phyloP scores from a whole-genome alignment of 2,113 vertebrate genomes.

The Clarias gariepinus region DNA sequence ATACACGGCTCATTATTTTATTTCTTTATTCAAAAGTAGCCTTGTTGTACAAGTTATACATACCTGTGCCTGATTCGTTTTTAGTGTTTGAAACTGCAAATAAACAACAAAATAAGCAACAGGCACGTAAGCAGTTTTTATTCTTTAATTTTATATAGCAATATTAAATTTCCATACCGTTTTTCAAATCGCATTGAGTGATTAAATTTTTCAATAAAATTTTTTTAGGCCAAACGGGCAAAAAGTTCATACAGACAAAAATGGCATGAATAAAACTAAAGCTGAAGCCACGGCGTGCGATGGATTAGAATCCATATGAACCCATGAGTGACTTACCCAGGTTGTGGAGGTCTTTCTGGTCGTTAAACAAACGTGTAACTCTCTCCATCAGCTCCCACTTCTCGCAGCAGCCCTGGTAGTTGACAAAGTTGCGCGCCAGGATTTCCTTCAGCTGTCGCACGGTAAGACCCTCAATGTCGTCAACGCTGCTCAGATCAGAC shows the following conservation, averaged over 20 bases:
- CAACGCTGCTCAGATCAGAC: slow-evolving; percentile 79
- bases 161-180: neutral
- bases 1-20: neutral
- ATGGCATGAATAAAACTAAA: neutral
- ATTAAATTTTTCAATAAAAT: neutral
- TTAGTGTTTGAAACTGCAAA: slow-evolving; percentile 55
- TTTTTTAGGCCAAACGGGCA: neutral
- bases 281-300: neutral
- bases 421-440: slow-evolving; percentile 92
- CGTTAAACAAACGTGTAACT: slow-evolving; percentile 86
- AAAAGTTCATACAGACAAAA: neutral
- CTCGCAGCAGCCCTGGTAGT: slow-evolving; percentile 98
- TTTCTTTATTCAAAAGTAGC: neutral
- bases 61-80: slow-evolving; percentile 51
- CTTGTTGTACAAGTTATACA: neutral
- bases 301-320: neutral
- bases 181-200: neutral
- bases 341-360: slow-evolving; percentile 84
- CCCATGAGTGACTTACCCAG: slow-evolving; percentile 66
- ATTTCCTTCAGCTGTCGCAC: slow-evolving; percentile 97
- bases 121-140: neutral
- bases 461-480: slow-evolving; percentile 85
- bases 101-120: slow-evolving; percentile 1
- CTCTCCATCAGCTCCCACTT: slow-evolving; percentile 98
- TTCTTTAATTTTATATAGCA: neutral